Evolutionary conservation across 53 echinoderm and acorn worm species (phyloP).

Genomic region (Zoroaster sp.): DNA sequence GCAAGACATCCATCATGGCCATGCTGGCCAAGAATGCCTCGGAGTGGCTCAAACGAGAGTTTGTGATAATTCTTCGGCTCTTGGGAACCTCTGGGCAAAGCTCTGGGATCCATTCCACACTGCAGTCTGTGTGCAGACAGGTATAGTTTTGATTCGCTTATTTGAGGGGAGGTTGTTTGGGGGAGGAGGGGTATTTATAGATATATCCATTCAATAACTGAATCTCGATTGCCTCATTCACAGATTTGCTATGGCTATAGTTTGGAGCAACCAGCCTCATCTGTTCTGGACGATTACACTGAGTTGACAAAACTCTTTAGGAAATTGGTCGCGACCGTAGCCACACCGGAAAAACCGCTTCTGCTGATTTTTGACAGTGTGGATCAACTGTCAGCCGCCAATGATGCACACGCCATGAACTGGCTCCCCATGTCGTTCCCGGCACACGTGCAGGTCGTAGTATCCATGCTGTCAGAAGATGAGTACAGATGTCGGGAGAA

Average conservation of each 20-base stretch:
- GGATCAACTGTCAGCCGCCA: conserved; percentile 76
- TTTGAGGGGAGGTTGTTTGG: no score
- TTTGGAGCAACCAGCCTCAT: conserved; percentile 43
- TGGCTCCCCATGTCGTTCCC: conserved; percentile 76
- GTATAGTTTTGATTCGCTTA: conserved; percentile 10
- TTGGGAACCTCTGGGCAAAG: conserved; percentile 80
- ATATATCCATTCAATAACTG: neutral
- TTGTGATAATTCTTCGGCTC: conserved; percentile 68
- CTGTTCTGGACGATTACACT: conserved; percentile 69
- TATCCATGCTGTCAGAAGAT: conserved; percentile 77
- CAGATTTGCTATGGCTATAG: conserved; percentile 86
- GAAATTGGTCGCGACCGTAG: conserved; percentile 46
- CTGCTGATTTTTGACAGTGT: conserved; percentile 85
- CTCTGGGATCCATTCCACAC: conserved; percentile 68
- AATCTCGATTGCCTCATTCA: neutral
- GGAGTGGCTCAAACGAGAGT: conserved; percentile 30
- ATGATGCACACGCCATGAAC: conserved; percentile 89
- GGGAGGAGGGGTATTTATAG: no score
- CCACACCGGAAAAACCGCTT: conserved; percentile 65
- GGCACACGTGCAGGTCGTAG: conserved; percentile 55
- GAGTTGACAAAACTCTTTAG: conserved; percentile 77
- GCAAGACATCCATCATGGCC: conserved; percentile 95
- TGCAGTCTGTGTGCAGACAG: conserved; percentile 81
- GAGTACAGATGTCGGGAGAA: conserved; percentile 71
- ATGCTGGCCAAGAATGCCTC: conserved; percentile 69